A percentile compares a stretch with the other conserved stretches of the same genome.
Evolutionary conservation across 2,113 vertebrate genomes (phyloP).

Genomic region (Gasterosteus aculeatus): DNA sequence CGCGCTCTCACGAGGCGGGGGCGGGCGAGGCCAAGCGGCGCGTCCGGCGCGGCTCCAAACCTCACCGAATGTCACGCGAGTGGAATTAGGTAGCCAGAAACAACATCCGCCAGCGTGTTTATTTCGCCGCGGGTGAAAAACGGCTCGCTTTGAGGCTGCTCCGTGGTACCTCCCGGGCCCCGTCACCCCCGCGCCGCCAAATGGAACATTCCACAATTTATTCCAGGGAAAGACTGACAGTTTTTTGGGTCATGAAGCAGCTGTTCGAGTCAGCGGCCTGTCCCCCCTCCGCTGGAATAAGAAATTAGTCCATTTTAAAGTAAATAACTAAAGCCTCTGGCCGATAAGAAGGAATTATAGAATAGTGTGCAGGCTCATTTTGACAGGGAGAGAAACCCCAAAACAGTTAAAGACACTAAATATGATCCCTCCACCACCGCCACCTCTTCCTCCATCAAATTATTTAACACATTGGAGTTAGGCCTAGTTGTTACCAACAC

Average conservation of each 20-base stretch:
- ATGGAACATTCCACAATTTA: conserved; percentile 87
- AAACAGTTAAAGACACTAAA: conserved; percentile 79
- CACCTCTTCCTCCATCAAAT: conserved; percentile 65
- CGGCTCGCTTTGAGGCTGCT: neutral
- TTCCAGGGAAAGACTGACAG: conserved; percentile 92
- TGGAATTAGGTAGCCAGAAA: rapidly evolving
- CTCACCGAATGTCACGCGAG: neutral
- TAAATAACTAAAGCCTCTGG: conserved; percentile 86
- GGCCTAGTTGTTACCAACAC: conserved; percentile 67
- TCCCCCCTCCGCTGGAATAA: conserved; percentile 86
- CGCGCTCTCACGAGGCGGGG: conserved; percentile 63
- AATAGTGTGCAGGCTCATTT: conserved; percentile 79
- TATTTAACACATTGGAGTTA: conserved; percentile 69
- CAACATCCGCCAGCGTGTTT: rapidly evolving
- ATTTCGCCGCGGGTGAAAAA: rapidly evolving
- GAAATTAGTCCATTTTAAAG: conserved; percentile 89
- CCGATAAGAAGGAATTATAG: conserved; percentile 84
- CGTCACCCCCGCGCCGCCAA: conserved; percentile 52
- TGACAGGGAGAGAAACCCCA: conserved; percentile 70
- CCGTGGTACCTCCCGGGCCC: neutral
- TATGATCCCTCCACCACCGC: conserved; percentile 44
- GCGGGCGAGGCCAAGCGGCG: neutral
- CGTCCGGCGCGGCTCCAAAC: neutral
- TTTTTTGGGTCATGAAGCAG: conserved; percentile 92
- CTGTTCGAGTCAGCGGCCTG: conserved; percentile 85